Percentiles rank a stretch among this genome's conserved stretches.
phyloP scores from a whole-genome alignment of 2,888 invertebrate genomes.

The Muscina levida region DNA sequence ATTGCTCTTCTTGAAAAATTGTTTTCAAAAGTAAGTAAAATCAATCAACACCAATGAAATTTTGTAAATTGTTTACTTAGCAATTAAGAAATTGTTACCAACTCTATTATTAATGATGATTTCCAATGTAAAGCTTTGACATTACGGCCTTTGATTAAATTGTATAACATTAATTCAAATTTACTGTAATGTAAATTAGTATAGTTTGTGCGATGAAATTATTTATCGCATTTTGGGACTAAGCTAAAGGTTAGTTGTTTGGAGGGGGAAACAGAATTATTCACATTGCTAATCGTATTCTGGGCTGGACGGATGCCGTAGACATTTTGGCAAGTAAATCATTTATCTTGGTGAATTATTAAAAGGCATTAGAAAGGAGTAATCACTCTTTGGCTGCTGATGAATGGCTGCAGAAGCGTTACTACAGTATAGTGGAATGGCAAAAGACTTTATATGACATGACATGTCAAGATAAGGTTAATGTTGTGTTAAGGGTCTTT shows the following conservation, averaged over 20 bases:
- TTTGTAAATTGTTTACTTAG: neutral
- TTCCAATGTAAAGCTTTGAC: neutral
- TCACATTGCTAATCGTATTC: too few species aligned
- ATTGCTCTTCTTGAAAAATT: conserved; percentile 3
- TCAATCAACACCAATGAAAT: conserved; percentile 18
- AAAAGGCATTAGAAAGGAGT: conserved; percentile 15
- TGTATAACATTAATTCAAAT: conserved; percentile 11
- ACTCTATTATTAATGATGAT: too few species aligned
- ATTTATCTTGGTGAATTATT: conserved; percentile 27
- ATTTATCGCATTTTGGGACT: too few species aligned
- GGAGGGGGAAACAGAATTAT: too few species aligned
- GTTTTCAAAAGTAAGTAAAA: conserved; percentile 33
- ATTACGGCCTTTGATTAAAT: neutral
- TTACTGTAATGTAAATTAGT: neutral
- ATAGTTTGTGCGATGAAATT: too few species aligned
- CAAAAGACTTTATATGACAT: too few species aligned
- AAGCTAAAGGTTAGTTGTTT: too few species aligned
- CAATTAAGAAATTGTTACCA: neutral
- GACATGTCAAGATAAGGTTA: too few species aligned
- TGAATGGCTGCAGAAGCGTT: conserved; percentile 3
- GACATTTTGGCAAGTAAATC: conserved; percentile 7
- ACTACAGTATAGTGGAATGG: neutral
- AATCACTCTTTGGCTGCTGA: conserved; percentile 15
- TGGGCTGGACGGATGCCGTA: neutral
- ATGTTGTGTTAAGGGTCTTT: too few species aligned